Conservation (phyloP, 2,888 invertebrate species). For the Drosophila paracracens region DNA sequence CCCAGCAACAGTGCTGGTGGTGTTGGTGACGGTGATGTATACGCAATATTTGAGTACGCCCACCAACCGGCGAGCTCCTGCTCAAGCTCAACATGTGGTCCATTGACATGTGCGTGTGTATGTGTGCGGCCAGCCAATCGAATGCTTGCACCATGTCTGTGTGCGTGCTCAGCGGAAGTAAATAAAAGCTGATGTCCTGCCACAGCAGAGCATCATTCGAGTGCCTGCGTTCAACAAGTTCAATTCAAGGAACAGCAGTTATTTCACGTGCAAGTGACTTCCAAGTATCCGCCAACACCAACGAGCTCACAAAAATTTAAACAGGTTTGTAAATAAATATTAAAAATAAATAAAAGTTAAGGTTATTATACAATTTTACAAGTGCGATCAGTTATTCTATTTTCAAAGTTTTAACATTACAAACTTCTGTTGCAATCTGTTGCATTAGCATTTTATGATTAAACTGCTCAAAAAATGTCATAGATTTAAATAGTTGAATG, state of each 20-base stretch:
- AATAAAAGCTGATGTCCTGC: slow-evolving; percentile 81
- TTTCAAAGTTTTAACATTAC: too few relatives aligned
- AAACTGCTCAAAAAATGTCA: neutral
- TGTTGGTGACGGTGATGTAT: slow-evolving; percentile 63
- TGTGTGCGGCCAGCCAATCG: slow-evolving; percentile 66
- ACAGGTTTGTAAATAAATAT: slow-evolving; percentile 30
- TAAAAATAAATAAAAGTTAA: neutral
- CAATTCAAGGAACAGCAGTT: slow-evolving; percentile 26
- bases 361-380: neutral
- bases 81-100: slow-evolving; percentile 75
- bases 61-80: slow-evolving; percentile 46
- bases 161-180: slow-evolving; percentile 64
- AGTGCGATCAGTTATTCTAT: neutral
- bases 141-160: slow-evolving; percentile 36
- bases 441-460: neutral
- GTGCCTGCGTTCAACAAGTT: slow-evolving; percentile 74
- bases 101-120: slow-evolving; percentile 12
- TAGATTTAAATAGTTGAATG: neutral
- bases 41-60: slow-evolving; percentile 73
- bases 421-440: neutral
- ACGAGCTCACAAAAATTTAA: neutral
- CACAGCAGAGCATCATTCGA: slow-evolving; percentile 75
- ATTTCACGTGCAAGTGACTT: slow-evolving; percentile 8
- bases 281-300: neutral
- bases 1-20: slow-evolving; percentile 19